Percentiles rank a stretch among this genome's conserved stretches.
These are phyloP conservation scores for Drosophila lacertosa DNA, from an alignment of 1,140 invertebrate species.

Conservation along the genomic window DNA sequence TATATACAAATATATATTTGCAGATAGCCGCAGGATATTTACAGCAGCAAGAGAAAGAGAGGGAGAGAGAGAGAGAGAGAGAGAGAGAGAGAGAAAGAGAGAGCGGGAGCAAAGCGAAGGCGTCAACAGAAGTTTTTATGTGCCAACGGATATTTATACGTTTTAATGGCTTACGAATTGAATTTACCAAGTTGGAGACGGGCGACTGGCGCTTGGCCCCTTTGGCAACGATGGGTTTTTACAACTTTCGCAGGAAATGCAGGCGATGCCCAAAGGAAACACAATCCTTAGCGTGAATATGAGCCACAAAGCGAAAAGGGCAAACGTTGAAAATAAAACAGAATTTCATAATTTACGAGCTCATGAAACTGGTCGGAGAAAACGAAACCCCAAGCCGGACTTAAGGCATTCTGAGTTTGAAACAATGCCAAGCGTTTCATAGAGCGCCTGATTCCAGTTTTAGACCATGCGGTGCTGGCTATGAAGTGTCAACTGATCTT, in stretches of 20 bases:
- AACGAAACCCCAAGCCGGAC: conserved; percentile 43
- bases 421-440: conserved; percentile 34
- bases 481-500: conserved; percentile 41
- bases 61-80: neutral
- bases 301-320: conserved; percentile 1
- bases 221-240: conserved; percentile 51
- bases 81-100: neutral
- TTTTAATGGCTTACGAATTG: conserved; percentile 51
- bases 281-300: conserved; percentile 53
- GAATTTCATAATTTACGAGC: conserved; percentile 76
- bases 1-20: conserved; percentile 19
- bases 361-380: conserved; percentile 61
- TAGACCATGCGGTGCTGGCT: conserved; percentile 4
- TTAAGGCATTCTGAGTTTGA: conserved; percentile 11
- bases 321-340: conserved; percentile 31
- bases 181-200: conserved; percentile 24
- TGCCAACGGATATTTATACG: conserved; percentile 65
- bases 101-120: conserved; percentile 42
- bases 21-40: conserved; percentile 56
- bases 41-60: conserved; percentile 21
- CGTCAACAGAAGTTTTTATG: conserved; percentile 73
- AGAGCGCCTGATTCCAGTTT: conserved; percentile 20
- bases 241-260: conserved; percentile 79
- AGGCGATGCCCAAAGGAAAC: conserved; percentile 52
- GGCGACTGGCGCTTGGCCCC: conserved; percentile 53